Evolutionary conservation across 37 sponge, comb jelly and placozoan genomes (phyloP), one percentile per base, ranked within the genome.

Genomic region (Lycopodina hypogea): DNA sequence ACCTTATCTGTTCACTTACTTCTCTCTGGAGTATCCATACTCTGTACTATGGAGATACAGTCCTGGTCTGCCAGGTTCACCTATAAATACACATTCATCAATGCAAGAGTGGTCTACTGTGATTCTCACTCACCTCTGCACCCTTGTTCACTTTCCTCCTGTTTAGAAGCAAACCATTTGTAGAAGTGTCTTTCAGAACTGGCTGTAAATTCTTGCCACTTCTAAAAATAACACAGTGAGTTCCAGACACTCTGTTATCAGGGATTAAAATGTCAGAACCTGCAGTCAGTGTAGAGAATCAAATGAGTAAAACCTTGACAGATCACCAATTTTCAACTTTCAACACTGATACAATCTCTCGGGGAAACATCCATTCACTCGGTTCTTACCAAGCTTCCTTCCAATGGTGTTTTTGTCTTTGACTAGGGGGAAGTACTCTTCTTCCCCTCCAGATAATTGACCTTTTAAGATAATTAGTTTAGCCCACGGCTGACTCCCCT

Each of bases 131-230:
- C 38, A 56, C 48, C 38, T 69, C 37, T 56, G 42, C 42, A 34
- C 84, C 40, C 61, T 53, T 90, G 68, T 51, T 41, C 0, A 93
- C 40, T 65, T 56, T 69, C 24, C 24, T 72, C 38, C 84, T 82
- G 57, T 87, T 84, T 40, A 93, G 84, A 29, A 93, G 90, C 39
- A 88, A 90, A 19, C 94, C 94, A 81, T 93, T 93, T 23, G 90
- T 84, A 61, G 85, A 88, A 8, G 79, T 78, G 64, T 92, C 93
- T 29, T 48, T 81, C 35, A 88, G 28, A 53, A 45, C 58, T n/a
- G 75, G 76, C 42, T 37, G 58, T 58, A 89, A 89, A 28, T 68
- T 30, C 19, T 26, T n/a, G 1, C 38, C 56, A 14, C 68, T 81
- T 64, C 74, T 75, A 35, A 71, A 3, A 51, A 92, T 50, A 57